A percentile compares a stretch with the other conserved stretches of the same genome.
These are phyloP conservation scores for Ciconia stormi DNA, from an alignment of 2,113 vertebrate genomes.

Conservation along the genomic window DNA sequence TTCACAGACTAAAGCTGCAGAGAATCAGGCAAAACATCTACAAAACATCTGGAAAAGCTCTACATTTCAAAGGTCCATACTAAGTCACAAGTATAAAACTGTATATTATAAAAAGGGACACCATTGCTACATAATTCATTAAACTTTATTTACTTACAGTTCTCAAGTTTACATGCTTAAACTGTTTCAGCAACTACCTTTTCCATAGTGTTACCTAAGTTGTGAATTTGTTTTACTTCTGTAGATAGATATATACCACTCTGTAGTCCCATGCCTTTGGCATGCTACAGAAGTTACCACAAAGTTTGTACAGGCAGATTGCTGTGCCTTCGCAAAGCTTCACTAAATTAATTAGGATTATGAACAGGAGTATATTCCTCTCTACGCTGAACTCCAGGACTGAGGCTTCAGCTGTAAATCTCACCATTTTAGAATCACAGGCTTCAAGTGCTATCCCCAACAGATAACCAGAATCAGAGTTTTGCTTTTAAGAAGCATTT, in stretches of 20 bases:
- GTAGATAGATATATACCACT: neutral
- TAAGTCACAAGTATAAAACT: neutral
- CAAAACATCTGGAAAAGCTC: neutral
- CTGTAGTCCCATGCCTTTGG: neutral
- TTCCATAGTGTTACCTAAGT: neutral
- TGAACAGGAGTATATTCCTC: neutral
- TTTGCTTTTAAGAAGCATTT: neutral
- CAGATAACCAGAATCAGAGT: neutral
- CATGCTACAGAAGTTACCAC: neutral
- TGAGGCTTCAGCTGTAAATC: neutral
- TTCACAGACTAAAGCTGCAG: neutral
- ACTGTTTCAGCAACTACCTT: neutral
- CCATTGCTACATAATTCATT: neutral
- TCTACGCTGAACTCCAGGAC: neutral
- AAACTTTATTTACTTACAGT: neutral
- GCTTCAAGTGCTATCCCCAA: neutral
- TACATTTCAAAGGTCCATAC: neutral
- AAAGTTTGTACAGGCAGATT: neutral
- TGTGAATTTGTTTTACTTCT: neutral
- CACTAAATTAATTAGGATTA: neutral
- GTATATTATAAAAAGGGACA: neutral
- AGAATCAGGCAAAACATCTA: neutral
- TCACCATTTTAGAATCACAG: neutral
- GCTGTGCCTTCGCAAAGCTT: neutral
- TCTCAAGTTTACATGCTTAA: neutral